Percentiles rank a stretch among this genome's conserved stretches.
These are phyloP conservation scores for Platycnemis pennipes DNA, from an alignment of 2,888 invertebrate species.

Conservation along the genomic window DNA sequence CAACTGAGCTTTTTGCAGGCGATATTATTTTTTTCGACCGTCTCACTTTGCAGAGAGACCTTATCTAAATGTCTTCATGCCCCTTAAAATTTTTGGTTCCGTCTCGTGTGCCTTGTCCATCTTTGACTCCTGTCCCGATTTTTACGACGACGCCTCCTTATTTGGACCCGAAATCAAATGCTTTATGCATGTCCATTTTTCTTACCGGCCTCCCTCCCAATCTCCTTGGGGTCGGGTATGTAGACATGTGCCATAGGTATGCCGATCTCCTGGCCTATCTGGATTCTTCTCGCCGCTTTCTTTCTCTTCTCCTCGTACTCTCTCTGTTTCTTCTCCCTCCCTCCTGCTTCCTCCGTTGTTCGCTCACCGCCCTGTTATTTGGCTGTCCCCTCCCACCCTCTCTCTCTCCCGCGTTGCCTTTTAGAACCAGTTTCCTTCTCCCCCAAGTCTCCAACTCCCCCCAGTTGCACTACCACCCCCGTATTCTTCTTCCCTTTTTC, in stretches of 20 bases:
- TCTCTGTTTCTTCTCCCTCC: constrained; percentile 59
- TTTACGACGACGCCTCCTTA: background rate
- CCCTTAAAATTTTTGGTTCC: no score
- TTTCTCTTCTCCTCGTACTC: background rate
- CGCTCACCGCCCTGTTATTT: constrained; percentile 73
- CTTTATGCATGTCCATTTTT: background rate
- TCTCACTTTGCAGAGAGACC: no score
- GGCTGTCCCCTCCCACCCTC: constrained; percentile 70
- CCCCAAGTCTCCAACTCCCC: constrained; percentile 69
- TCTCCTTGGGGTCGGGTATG: background rate
- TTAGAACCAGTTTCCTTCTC: constrained; percentile 71
- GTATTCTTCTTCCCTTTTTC: constrained; percentile 11
- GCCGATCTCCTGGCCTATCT: background rate
- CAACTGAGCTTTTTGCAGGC: no score
- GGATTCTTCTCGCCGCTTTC: background rate
- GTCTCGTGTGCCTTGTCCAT: background rate
- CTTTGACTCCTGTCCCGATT: background rate
- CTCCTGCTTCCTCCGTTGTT: constrained; percentile 71
- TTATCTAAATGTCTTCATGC: no score
- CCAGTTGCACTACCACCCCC: constrained; percentile 47
- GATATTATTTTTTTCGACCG: no score
- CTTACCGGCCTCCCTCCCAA: background rate
- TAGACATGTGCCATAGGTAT: background rate
- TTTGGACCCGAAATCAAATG: background rate
- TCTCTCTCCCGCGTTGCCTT: constrained; percentile 69